Percentiles rank a stretch among this genome's conserved stretches.
Conservation (phyloP, 2,797 vertebrate genomes). For the Alauda arvensis region DNA sequence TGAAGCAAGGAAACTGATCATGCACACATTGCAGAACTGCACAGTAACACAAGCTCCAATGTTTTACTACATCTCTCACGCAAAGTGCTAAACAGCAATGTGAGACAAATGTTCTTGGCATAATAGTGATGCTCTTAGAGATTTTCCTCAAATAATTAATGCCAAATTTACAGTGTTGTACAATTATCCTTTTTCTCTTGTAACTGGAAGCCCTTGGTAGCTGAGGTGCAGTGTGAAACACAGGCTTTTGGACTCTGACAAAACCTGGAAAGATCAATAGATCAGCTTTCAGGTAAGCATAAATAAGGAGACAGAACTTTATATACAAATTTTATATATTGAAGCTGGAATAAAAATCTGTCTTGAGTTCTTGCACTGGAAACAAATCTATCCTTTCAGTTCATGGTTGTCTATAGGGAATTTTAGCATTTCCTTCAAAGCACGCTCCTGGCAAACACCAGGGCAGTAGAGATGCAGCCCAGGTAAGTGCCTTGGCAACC, state of each 20-base stretch:
- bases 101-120: not conserved
- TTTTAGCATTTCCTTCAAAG: not conserved
- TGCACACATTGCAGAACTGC: slow-evolving; percentile 17
- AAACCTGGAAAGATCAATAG: not conserved
- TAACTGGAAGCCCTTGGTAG: slow-evolving; percentile 44
- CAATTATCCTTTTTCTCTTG: not conserved
- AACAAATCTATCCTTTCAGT: not conserved
- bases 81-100: not conserved
- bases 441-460: not conserved
- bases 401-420: not conserved
- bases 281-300: slow-evolving; percentile 6
- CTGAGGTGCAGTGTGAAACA: slow-evolving; percentile 11
- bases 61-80: not conserved
- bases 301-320: not conserved
- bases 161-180: not conserved
- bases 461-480: not conserved
- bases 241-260: not conserved
- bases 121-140: not conserved
- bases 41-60: slow-evolving; percentile 23
- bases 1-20: slow-evolving; percentile 44
- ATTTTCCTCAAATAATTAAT: not conserved
- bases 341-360: not conserved
- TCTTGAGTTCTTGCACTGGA: not conserved
- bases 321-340: not conserved
- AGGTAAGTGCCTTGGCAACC: not conserved